phyloP scores from a whole-genome alignment of 2,888 invertebrate genomes.

The Hypercompe scribonia region DNA sequence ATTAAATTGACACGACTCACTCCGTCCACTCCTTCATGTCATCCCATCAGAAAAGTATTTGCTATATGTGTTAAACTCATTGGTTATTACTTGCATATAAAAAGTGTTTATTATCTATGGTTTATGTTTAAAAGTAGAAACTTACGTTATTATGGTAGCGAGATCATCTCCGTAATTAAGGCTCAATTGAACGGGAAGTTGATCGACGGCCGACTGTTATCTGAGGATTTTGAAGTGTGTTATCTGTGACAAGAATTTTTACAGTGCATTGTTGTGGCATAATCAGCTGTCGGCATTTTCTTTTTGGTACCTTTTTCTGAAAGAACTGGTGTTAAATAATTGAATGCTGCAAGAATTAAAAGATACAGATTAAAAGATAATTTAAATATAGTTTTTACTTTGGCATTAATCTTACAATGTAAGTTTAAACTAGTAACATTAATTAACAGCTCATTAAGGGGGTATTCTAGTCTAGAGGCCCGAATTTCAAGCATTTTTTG shows the following conservation, averaged over 20 bases:
- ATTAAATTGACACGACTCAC: conserved; percentile 82
- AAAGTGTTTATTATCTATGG: conserved; percentile 41
- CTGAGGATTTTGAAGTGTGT: conserved; percentile 55
- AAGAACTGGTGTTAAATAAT: conserved; percentile 15
- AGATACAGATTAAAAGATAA: conserved; percentile 11
- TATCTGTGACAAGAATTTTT: conserved; percentile 50
- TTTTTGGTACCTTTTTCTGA: conserved; percentile 19
- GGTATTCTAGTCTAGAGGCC: too few relatives aligned
- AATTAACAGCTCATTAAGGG: conserved; percentile 46
- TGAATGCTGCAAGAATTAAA: not conserved
- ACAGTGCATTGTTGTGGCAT: conserved; percentile 45
- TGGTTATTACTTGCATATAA: conserved; percentile 41
- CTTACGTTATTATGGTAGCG: conserved; percentile 25
- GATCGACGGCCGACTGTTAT: conserved; percentile 53
- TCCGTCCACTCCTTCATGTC: conserved; percentile 69
- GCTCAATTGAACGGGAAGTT: conserved; percentile 57
- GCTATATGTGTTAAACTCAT: conserved; percentile 54
- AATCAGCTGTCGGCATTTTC: conserved; percentile 38
- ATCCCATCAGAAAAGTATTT: conserved; percentile 66
- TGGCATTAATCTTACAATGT: conserved; percentile 16
- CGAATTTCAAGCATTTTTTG: too few relatives aligned
- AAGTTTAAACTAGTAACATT: conserved; percentile 32
- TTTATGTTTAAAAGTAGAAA: conserved; percentile 34
- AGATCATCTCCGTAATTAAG: conserved; percentile 41
- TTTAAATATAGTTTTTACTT: conserved; percentile 8